Conservation (phyloP, 2,113 vertebrate species). For the Condylura cristata region DNA sequence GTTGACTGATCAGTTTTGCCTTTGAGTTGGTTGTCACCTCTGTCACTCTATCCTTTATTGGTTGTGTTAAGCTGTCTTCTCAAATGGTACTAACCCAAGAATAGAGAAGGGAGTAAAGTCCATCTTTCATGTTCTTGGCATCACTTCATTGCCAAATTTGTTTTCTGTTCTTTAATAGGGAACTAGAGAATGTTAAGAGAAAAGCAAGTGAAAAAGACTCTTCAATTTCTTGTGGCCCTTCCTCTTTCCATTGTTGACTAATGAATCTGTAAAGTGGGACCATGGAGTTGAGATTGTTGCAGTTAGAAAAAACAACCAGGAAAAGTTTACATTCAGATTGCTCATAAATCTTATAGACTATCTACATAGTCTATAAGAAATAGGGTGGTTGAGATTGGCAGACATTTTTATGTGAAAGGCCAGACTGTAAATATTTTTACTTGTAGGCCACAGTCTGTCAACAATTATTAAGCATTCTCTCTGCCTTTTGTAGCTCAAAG, state of each 20-base stretch:
- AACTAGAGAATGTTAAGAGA: conserved; percentile 26
- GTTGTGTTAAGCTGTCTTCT: background rate
- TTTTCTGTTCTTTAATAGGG: conserved; percentile 30
- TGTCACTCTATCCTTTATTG: background rate
- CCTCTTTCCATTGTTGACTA: conserved; percentile 9
- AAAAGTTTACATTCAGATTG: background rate
- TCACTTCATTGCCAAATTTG: conserved; percentile 32
- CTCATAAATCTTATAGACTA: background rate
- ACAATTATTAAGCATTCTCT: background rate
- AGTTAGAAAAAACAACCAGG: background rate
- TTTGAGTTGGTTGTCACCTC: background rate
- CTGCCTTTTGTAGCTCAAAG: background rate
- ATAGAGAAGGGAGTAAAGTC: background rate
- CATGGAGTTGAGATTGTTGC: background rate
- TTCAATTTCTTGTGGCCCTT: conserved; percentile 35
- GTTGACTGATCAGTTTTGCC: background rate
- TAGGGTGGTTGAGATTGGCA: background rate
- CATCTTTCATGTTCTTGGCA: background rate
- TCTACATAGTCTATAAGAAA: too few relatives aligned
- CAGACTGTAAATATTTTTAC: background rate
- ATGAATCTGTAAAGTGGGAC: background rate
- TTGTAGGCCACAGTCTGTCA: background rate
- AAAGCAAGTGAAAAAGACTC: background rate
- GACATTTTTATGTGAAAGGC: background rate
- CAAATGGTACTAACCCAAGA: background rate